Evolutionary conservation across 2,113 vertebrate genomes (phyloP).

Genomic region (Forbesichthys agassizii): DNA sequence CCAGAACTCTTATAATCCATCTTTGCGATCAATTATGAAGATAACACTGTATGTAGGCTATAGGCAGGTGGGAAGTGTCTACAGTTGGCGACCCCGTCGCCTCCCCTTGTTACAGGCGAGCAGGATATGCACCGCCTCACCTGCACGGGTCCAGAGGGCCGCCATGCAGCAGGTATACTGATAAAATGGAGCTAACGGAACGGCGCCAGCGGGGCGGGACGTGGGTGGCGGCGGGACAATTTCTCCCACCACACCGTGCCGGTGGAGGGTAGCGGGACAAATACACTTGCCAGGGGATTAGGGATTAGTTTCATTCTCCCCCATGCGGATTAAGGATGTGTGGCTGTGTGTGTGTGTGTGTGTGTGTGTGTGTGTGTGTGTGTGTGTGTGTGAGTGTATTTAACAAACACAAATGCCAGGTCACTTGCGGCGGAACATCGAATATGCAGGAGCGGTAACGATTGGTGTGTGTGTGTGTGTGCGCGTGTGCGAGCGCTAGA

Average conservation of each 20-base stretch:
- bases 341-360: slow-evolving; percentile 31
- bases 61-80: no score
- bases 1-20: no score
- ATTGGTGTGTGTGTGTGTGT: slow-evolving; percentile 1
- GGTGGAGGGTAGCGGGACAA: background rate
- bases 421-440: slow-evolving; percentile 38
- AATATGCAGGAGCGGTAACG: slow-evolving; percentile 20
- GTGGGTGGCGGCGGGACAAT: background rate
- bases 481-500: slow-evolving; percentile 8
- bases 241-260: no score
- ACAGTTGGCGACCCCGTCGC: no score
- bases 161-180: no score
- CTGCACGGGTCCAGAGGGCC: no score
- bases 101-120: no score
- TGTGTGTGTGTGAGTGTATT: slow-evolving; percentile 61
- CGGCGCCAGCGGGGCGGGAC: background rate
- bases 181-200: no score
- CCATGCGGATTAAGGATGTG: slow-evolving; percentile 68
- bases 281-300: slow-evolving; percentile 76
- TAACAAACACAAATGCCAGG: slow-evolving; percentile 61
- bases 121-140: no score
- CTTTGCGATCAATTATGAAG: no score
- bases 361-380: slow-evolving; percentile 44
- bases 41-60: no score
- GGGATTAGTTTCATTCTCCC: slow-evolving; percentile 71